phyloP scores from a whole-genome alignment of 2,888 invertebrate species.

The Cosmia pyralina region DNA sequence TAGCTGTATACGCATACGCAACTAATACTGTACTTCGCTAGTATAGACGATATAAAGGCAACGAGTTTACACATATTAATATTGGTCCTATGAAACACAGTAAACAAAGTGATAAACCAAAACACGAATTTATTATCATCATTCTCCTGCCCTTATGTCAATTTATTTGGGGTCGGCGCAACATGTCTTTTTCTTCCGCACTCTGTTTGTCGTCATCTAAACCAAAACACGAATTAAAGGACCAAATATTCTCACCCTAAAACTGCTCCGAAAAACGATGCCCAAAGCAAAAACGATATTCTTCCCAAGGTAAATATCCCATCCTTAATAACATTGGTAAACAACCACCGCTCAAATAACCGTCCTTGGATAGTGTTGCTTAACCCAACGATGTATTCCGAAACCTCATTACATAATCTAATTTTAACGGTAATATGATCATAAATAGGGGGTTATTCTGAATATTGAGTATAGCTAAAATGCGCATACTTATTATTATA shows the following conservation, averaged over 20 bases:
- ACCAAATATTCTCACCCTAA: not conserved
- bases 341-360: constrained; percentile 57
- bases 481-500: constrained; percentile 21
- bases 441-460: constrained; percentile 49
- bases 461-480: constrained; percentile 53
- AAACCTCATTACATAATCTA: constrained; percentile 64
- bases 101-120: not conserved
- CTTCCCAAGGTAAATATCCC: constrained; percentile 21
- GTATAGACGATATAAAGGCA: no score
- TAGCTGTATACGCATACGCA: no score
- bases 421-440: constrained; percentile 56
- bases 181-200: no score
- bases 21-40: no score
- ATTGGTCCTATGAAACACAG: not conserved
- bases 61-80: not conserved
- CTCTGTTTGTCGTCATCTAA: not conserved
- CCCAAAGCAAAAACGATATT: constrained; percentile 26
- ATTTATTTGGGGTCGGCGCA: no score
- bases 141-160: no score
- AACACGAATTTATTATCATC: not conserved
- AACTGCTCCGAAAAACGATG: constrained; percentile 4
- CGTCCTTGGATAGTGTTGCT: constrained; percentile 59
- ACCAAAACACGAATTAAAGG: not conserved
- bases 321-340: constrained; percentile 45
- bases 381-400: constrained; percentile 64